Conservation (phyloP, 2,113 vertebrate species). For the Paramormyrops kingsleyae region DNA sequence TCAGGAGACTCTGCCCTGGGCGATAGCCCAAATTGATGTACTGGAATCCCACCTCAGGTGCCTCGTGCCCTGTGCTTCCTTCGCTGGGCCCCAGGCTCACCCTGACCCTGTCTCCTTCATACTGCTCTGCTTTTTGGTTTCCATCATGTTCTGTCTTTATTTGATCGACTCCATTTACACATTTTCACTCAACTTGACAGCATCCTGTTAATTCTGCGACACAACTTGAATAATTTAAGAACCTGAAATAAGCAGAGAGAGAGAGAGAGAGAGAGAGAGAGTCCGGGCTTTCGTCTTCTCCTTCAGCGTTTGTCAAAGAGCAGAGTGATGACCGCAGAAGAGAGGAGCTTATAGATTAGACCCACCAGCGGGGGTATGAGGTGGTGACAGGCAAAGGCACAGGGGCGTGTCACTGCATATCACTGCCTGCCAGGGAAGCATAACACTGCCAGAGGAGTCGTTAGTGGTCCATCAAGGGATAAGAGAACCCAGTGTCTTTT, state of each 20-base stretch:
- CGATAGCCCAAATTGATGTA: neutral
- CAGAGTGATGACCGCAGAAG: neutral
- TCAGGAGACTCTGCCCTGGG: neutral
- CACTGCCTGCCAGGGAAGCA: neutral
- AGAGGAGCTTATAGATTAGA: neutral
- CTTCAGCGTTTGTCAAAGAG: neutral
- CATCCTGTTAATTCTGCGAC: neutral
- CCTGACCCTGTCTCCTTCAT: neutral
- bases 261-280: neutral
- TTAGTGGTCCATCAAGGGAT: neutral
- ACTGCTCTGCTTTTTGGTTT: neutral
- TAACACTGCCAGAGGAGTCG: neutral
- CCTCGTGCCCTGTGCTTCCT: neutral
- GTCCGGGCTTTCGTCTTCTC: neutral
- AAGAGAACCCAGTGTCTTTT: neutral
- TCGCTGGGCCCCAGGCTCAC: neutral
- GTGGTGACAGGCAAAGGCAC: neutral
- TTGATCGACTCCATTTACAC: neutral
- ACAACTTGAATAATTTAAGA: constrained; percentile 4
- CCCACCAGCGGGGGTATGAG: neutral
- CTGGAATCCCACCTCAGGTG: neutral
- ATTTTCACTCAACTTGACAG: neutral
- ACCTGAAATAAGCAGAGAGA: neutral
- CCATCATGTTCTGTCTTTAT: neutral
- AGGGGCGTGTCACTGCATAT: neutral